Evolutionary conservation across 2,888 invertebrate species (phyloP).

Genomic region (Ophion ventricosus): DNA sequence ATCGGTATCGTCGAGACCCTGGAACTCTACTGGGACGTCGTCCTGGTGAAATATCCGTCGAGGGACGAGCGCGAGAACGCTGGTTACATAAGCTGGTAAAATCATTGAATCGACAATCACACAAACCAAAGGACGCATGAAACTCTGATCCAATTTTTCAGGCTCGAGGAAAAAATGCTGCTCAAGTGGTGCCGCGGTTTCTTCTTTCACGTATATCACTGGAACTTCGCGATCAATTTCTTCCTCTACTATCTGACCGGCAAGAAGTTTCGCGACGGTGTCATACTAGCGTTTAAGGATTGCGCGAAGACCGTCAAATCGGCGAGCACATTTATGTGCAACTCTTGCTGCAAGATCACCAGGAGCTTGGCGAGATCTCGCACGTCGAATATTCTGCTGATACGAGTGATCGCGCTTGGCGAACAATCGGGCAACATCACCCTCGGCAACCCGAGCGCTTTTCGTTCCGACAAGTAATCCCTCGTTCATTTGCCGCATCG

Average conservation of each 20-base stretch:
- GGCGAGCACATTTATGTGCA: constrained; percentile 63
- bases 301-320: constrained; percentile 65
- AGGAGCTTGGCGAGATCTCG: constrained; percentile 63
- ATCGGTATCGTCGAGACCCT: constrained; percentile 81
- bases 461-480: constrained; percentile 25
- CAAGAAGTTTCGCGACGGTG: constrained; percentile 77
- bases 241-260: constrained; percentile 81
- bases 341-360: constrained; percentile 69
- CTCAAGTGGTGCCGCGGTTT: constrained; percentile 81
- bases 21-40: constrained; percentile 80
- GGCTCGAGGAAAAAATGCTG: constrained; percentile 79
- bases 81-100: constrained; percentile 78
- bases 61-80: constrained; percentile 65
- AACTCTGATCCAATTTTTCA: constrained; percentile 56
- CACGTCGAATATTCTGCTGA: constrained; percentile 69
- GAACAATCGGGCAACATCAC: constrained; percentile 68
- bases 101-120: not conserved
- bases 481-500: too few species aligned
- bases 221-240: constrained; percentile 81
- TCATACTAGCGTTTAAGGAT: constrained; percentile 68
- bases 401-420: constrained; percentile 69
- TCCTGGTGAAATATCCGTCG: constrained; percentile 73
- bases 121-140: not conserved
- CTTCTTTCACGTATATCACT: constrained; percentile 80
- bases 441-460: constrained; percentile 51